These are phyloP conservation scores for Cantharis rustica DNA, from an alignment of 2,888 invertebrate species.

Conservation along the genomic window DNA sequence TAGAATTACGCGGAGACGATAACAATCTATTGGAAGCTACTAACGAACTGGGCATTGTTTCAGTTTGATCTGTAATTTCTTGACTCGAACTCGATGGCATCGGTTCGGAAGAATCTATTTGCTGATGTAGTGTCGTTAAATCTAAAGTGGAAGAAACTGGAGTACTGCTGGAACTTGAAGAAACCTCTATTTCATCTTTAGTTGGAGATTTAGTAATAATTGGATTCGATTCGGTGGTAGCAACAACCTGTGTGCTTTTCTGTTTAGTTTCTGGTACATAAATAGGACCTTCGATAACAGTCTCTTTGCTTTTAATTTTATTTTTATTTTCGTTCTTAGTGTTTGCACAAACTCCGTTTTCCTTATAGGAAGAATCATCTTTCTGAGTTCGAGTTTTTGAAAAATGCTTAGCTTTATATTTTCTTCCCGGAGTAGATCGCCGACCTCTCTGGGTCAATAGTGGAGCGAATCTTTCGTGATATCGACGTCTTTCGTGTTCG, in stretches of 20 bases:
- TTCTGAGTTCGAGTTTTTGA: constrained; percentile 20
- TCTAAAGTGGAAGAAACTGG: constrained; percentile 57
- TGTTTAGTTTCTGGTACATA: not conserved
- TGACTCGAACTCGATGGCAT: constrained; percentile 50
- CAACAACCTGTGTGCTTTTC: not conserved
- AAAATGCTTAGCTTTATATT: constrained; percentile 36
- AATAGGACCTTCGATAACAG: not conserved
- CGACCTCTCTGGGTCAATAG: constrained; percentile 64
- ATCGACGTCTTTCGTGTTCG: constrained; percentile 67
- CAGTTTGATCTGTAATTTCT: constrained; percentile 48
- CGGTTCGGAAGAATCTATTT: constrained; percentile 61
- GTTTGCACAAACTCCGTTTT: constrained; percentile 54
- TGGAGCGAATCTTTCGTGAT: constrained; percentile 57
- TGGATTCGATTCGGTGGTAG: not conserved
- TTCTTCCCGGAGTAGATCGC: constrained; percentile 45
- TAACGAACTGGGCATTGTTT: constrained; percentile 52
- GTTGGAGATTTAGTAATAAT: not conserved
- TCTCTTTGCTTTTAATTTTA: constrained; percentile 10
- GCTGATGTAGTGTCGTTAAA: constrained; percentile 63
- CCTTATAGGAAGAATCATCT: constrained; percentile 53
- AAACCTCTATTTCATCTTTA: constrained; percentile 38
- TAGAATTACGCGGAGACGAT: constrained; percentile 65
- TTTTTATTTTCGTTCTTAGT: constrained; percentile 7
- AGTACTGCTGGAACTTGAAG: constrained; percentile 50
- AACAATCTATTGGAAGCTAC: constrained; percentile 57